Evolutionary conservation across 1,140 invertebrate species (phyloP).

Genomic region (Agrilus planipennis): DNA sequence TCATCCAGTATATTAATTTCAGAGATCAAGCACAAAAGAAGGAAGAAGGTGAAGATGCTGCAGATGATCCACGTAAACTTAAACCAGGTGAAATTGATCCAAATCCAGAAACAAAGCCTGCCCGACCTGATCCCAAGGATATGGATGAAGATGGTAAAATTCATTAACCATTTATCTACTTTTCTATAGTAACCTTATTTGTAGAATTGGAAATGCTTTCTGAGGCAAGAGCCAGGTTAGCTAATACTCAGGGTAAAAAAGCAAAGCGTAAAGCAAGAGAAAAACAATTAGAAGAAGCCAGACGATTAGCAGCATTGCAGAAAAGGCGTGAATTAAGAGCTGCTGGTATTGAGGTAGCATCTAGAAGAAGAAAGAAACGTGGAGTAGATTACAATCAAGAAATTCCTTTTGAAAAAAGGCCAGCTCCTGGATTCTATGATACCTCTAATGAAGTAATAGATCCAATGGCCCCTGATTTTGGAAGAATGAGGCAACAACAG

Average conservation of each 20-base stretch:
- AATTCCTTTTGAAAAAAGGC: slow-evolving; percentile 93
- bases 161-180: slow-evolving; percentile 1
- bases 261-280: slow-evolving; percentile 97
- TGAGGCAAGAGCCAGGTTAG: slow-evolving; percentile 92
- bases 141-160: slow-evolving; percentile 96
- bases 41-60: slow-evolving; percentile 85
- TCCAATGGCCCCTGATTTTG: slow-evolving; percentile 81
- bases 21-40: slow-evolving; percentile 98
- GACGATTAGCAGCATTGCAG: slow-evolving; percentile 89
- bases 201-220: slow-evolving; percentile 97
- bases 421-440: slow-evolving; percentile 87
- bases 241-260: slow-evolving; percentile 99
- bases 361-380: slow-evolving; percentile 64
- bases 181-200: too few relatives aligned
- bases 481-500: slow-evolving; percentile 79
- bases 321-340: slow-evolving; percentile 93
- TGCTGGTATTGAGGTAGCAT: slow-evolving; percentile 82
- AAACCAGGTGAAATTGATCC: slow-evolving; percentile 99
- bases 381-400: slow-evolving; percentile 97
- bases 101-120: slow-evolving; percentile 98
- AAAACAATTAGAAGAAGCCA: slow-evolving; percentile 96
- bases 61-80: slow-evolving; percentile 90
- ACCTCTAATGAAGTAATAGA: slow-evolving; percentile 81
- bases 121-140: slow-evolving; percentile 97
- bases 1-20: too few relatives aligned